Conservation (phyloP, 2,797 vertebrate species). For the Sphenopsis melanotis region DNA sequence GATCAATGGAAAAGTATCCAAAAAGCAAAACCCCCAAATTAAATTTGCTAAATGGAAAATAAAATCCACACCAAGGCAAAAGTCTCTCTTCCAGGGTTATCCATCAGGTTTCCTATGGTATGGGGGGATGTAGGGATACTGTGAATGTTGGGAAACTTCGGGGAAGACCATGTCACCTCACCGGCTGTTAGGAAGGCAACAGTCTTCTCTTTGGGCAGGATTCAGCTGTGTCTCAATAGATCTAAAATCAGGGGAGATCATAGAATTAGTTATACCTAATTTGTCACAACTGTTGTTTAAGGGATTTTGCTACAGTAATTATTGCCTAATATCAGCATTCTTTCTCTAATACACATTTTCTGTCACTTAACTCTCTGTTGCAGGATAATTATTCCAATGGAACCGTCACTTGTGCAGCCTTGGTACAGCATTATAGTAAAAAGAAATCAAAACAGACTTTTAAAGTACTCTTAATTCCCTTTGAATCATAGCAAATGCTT, state of each 20-base stretch:
- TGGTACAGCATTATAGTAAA: neutral
- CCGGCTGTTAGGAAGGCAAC: neutral
- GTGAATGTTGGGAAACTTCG: neutral
- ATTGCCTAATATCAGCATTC: neutral
- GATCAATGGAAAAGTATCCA: neutral
- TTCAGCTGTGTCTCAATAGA: neutral
- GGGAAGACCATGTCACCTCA: neutral
- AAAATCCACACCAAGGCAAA: neutral
- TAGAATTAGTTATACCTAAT: neutral
- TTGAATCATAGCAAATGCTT: neutral
- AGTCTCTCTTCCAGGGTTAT: neutral
- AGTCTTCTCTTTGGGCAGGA: neutral
- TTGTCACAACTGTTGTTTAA: neutral
- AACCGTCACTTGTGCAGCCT: neutral
- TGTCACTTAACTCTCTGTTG: neutral
- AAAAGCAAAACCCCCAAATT: neutral
- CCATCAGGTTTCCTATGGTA: neutral
- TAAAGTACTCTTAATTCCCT: neutral
- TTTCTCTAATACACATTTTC: neutral
- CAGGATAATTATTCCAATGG: neutral
- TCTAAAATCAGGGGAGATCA: neutral
- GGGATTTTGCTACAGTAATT: neutral
- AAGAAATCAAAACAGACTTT: neutral
- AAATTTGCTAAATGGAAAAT: neutral
- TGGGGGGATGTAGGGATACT: neutral